These are phyloP conservation scores for Rhipidura dahli DNA, from an alignment of 2,113 vertebrate genomes.

Conservation along the genomic window DNA sequence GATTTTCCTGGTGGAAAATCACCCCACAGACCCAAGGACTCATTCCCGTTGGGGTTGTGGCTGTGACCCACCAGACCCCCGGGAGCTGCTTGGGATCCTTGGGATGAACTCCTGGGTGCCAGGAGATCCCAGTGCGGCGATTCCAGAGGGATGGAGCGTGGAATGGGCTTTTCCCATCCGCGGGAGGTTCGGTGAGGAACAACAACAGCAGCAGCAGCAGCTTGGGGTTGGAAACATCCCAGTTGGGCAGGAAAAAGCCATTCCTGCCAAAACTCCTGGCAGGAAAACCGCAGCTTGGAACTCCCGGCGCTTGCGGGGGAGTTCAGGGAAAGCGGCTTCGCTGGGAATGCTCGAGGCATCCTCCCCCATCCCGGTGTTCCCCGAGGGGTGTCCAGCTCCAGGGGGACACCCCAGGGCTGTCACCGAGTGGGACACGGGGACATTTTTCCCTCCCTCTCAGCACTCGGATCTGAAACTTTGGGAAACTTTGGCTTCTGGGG, in stretches of 20 bases:
- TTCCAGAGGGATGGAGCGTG: rapidly evolving
- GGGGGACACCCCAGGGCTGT: not conserved
- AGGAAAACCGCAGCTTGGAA: not conserved
- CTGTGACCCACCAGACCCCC: rapidly evolving
- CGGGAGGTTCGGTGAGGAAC: not conserved
- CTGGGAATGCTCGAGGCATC: not conserved
- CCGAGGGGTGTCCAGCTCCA: not conserved
- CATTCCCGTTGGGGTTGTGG: rapidly evolving
- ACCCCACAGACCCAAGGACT: not conserved
- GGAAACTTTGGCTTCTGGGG: not conserved
- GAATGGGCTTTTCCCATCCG: not conserved
- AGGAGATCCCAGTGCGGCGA: rapidly evolving
- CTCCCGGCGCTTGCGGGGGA: rapidly evolving
- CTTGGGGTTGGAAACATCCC: not conserved
- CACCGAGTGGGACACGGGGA: rapidly evolving
- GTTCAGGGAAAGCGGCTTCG: not conserved
- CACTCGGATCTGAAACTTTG: rapidly evolving
- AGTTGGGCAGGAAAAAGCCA: not conserved
- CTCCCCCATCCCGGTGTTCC: not conserved
- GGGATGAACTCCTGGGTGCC: not conserved
- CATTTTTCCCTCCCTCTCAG: rapidly evolving
- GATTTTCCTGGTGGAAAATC: not conserved
- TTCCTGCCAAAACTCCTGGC: not conserved
- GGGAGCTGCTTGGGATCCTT: rapidly evolving
- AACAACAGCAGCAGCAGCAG: not conserved